Evolutionary conservation across 2,113 vertebrate species (phyloP).

Genomic region (Cavia porcellus): DNA sequence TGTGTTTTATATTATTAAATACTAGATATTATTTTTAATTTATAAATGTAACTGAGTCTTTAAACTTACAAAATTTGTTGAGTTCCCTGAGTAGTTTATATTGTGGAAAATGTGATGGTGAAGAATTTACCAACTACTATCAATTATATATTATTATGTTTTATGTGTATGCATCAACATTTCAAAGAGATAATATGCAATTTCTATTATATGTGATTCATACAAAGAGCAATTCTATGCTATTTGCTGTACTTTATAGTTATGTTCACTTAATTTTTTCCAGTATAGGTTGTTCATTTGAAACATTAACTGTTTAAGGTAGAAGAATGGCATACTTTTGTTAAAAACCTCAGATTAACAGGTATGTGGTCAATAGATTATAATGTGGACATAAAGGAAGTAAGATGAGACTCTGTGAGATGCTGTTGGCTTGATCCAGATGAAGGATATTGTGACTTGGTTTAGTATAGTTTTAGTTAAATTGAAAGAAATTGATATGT

Average conservation of each 20-base stretch:
- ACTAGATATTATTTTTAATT: neutral
- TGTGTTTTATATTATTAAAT: constrained; percentile 16
- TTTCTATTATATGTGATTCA: neutral
- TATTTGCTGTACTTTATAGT: neutral
- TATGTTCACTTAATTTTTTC: neutral
- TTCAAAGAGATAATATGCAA: neutral
- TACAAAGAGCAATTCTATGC: neutral
- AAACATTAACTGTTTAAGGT: neutral
- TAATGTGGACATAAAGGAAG: neutral
- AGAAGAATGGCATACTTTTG: neutral
- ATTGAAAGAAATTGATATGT: neutral
- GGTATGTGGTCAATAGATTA: neutral
- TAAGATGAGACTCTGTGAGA: neutral
- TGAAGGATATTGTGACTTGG: neutral
- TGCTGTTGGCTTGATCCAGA: neutral
- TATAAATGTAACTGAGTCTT: neutral
- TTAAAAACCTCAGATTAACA: neutral
- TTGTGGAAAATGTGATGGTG: neutral
- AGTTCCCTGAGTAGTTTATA: neutral
- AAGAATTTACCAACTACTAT: neutral
- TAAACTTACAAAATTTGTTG: neutral
- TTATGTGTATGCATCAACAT: neutral
- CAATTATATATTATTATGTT: neutral
- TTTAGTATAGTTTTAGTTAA: neutral
- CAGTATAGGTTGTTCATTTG: neutral